A percentile compares a stretch with the other conserved stretches of the same genome.
These are phyloP conservation scores for Tenthredo amoena DNA, from an alignment of 2,888 invertebrate genomes.

Conservation along the genomic window DNA sequence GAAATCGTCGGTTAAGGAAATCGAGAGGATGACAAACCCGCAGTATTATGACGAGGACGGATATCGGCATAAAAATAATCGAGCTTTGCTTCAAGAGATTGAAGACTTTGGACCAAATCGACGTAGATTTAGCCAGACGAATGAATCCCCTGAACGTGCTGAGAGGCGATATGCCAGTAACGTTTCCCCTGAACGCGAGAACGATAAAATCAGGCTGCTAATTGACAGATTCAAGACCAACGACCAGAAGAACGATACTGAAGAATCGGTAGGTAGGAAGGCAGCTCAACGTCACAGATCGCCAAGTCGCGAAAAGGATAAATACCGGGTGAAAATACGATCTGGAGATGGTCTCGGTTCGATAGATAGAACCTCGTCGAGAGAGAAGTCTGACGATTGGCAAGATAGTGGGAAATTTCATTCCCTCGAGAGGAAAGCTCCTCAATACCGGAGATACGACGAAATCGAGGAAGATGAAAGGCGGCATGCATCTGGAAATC, in stretches of 20 bases:
- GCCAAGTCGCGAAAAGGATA: conserved; percentile 34
- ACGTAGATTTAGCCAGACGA: background rate
- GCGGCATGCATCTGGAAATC: background rate
- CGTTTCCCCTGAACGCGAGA: conserved; percentile 56
- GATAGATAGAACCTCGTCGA: conserved; percentile 44
- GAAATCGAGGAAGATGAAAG: background rate
- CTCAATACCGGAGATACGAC: conserved; percentile 21
- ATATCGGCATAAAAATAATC: background rate
- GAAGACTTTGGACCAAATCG: conserved; percentile 60
- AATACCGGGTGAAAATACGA: conserved; percentile 4
- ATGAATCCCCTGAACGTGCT: conserved; percentile 22
- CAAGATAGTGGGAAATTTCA: background rate
- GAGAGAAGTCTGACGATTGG: conserved; percentile 27
- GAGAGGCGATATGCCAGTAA: conserved; percentile 43
- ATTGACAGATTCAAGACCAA: conserved; percentile 65
- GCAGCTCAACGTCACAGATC: conserved; percentile 31
- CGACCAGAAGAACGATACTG: conserved; percentile 60
- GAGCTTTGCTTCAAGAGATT: conserved; percentile 60
- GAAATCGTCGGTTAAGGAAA: conserved; percentile 49
- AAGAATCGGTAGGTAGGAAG: conserved; percentile 56
- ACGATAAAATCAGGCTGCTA: conserved; percentile 65
- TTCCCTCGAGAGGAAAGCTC: conserved; percentile 42
- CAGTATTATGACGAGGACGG: conserved; percentile 39
- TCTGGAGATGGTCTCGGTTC: conserved; percentile 17
- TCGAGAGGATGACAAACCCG: conserved; percentile 53